Percentiles rank a stretch among this genome's conserved stretches.
Conservation (phyloP, 2,113 vertebrate genomes). For the Bothrops jararaca region DNA sequence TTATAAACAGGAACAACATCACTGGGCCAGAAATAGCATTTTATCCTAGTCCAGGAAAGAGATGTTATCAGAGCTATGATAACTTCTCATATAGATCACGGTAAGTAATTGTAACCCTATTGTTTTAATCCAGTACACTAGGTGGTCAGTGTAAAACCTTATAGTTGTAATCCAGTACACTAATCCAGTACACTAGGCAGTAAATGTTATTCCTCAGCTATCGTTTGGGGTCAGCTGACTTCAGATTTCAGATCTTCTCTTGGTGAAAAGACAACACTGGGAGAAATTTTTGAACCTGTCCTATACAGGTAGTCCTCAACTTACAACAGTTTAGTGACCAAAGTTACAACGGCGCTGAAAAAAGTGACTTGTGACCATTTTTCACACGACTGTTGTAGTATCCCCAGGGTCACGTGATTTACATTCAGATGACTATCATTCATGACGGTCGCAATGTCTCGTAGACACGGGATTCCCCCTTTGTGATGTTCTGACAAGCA, state of each 20-base stretch:
- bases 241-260: neutral
- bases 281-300: neutral
- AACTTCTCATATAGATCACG: conserved; percentile 75
- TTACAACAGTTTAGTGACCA: no score
- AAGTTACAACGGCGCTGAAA: no score
- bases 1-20: conserved; percentile 70
- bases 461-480: no score
- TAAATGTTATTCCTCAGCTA: neutral
- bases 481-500: no score
- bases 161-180: neutral
- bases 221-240: neutral
- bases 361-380: no score
- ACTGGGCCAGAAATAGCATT: conserved; percentile 70
- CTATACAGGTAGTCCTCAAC: neutral
- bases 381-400: no score
- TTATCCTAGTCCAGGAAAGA: conserved; percentile 70
- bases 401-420: no score
- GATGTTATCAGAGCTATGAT: conserved; percentile 76
- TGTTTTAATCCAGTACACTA: neutral
- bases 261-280: neutral
- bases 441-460: no score
- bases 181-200: neutral
- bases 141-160: neutral
- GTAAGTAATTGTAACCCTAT: conserved; percentile 46
- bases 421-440: no score